Base-by-base conservation (phyloP, 2,888 invertebrate genomes). In the Caenorhabditis doughertyi region DNA sequence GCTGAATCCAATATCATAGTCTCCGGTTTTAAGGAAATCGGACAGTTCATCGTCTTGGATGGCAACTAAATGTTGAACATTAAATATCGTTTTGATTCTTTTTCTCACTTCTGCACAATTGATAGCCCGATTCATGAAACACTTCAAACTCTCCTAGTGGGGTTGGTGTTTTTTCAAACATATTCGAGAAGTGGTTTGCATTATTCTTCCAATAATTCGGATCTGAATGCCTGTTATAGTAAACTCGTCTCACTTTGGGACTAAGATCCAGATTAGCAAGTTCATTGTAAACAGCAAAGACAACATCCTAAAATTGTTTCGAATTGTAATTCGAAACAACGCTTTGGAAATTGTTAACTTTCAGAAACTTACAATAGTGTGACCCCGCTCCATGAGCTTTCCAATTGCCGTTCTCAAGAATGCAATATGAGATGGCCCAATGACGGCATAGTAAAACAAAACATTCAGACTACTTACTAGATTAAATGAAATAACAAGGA, bases 211-310 rank as follows among this genome's bases (percentile, higher is more conserved):
- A 72, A 53, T 72, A 62, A 51, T 72, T 47, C 0, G 72, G 72
- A 39, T 72, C 72, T 5, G 39, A 18, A 47, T 62, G 62, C 25
- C 62, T 49, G 27, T 62, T 62, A 27, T 62, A 42, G 21, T 72
- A 62, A n/a, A 62, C 13, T 21, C 62, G 35, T 21, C 62, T 44
- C 0, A 51, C 60, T 23, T 72, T n/a, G 7, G 71, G 60, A 60
- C 9, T 39, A 3, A 60, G 16, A 2, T 62, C 39, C 39, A 64
- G 11, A 16, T 62, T 53, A 0, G 49, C 25, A 13, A 73, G 8
- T 42, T 73, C 72, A 51, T 72, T 72, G n/a, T 72, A 72, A n/a
- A 72, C 71, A 18, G 71, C 60, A 18, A 72, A 60, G 4, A 72
- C 71, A 0, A 72, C 60, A 27, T 73, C 72, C 72, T 73, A n/a